Conservation (phyloP, 1,140 invertebrate genomes). For the Tetramorium alpestre region DNA sequence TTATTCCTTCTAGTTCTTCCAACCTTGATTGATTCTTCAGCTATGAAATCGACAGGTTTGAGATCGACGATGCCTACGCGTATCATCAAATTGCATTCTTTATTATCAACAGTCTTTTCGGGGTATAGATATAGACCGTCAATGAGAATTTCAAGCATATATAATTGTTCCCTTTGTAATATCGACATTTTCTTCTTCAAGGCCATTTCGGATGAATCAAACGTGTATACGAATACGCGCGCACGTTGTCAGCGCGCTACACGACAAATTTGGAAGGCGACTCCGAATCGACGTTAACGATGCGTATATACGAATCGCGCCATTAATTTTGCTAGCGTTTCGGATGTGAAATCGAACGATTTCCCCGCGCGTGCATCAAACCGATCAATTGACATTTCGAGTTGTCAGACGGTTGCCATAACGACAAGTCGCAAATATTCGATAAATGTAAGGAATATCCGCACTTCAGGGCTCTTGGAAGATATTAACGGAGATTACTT, state of each 20-base stretch:
- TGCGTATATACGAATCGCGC: constrained; percentile 29
- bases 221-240: not conserved
- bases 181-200: constrained; percentile 11
- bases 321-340: constrained; percentile 72
- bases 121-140: constrained; percentile 62
- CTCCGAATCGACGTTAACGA: constrained; percentile 10
- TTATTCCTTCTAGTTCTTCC: constrained; percentile 41
- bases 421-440: constrained; percentile 4
- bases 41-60: constrained; percentile 69
- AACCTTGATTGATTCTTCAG: not conserved
- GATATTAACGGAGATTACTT: not conserved
- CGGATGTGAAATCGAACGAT: constrained; percentile 28
- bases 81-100: constrained; percentile 48
- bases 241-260: not conserved
- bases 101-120: constrained; percentile 33
- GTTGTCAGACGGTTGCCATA: constrained; percentile 46
- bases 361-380: constrained; percentile 9
- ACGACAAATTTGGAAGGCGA: constrained; percentile 63
- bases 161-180: constrained; percentile 72
- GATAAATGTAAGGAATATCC: not conserved
- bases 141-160: constrained; percentile 76
- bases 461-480: not conserved
- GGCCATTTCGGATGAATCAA: constrained; percentile 22
- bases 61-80: constrained; percentile 72
- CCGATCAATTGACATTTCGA: constrained; percentile 9